Percentiles rank a stretch among this genome's conserved stretches.
Conservation (phyloP, 2,113 vertebrate genomes). For the Tragelaphus buxtoni region DNA sequence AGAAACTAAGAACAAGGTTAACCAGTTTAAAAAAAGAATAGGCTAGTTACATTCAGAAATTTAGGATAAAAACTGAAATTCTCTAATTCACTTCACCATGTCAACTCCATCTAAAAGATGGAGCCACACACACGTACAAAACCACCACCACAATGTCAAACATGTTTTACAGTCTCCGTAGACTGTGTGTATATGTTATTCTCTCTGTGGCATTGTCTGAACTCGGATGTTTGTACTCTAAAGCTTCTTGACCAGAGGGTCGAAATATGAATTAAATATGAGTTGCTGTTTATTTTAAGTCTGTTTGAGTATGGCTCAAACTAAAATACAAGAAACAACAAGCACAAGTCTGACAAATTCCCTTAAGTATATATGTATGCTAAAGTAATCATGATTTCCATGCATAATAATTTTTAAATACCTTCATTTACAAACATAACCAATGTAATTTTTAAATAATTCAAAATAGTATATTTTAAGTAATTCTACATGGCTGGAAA, state of each 20-base stretch:
- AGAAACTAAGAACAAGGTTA: background rate
- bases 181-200: background rate
- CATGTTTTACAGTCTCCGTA: background rate
- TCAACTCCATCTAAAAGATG: background rate
- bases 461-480: constrained; percentile 3
- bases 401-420: background rate
- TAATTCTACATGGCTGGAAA: background rate
- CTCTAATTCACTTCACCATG: background rate
- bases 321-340: background rate
- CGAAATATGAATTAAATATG: background rate
- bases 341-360: background rate
- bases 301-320: background rate
- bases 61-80: background rate
- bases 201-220: background rate
- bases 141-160: background rate
- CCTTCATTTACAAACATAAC: background rate
- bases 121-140: background rate
- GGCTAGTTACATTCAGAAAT: background rate
- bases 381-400: background rate
- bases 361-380: background rate
- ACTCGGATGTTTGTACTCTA: constrained; percentile 16
- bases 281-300: background rate
- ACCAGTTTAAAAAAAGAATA: background rate
- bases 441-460: constrained; percentile 29
- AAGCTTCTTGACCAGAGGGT: background rate